Percentiles rank a stretch among this genome's conserved stretches.
These are phyloP conservation scores for Eurytoma adleriae DNA, from an alignment of 2,888 invertebrate species.

Conservation along the genomic window DNA sequence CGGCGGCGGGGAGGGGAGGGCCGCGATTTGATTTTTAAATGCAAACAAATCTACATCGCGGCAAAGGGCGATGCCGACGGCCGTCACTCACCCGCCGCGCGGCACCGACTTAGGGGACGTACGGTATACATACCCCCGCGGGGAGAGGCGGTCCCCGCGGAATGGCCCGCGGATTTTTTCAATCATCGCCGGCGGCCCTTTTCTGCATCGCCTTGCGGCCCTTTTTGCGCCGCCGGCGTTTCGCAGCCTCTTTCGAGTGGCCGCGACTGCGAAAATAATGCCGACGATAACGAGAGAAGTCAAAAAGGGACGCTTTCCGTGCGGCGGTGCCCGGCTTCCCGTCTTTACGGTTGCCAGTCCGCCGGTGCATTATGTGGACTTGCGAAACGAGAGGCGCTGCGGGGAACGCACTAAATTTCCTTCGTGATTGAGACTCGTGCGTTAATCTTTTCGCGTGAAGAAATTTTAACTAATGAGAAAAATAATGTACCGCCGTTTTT, in stretches of 20 bases:
- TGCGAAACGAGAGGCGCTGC: background rate
- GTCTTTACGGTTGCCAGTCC: constrained; percentile 21
- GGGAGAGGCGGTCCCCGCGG: constrained; percentile 28
- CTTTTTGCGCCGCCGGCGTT: background rate
- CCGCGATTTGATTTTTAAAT: constrained; percentile 75
- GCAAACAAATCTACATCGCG: constrained; percentile 76
- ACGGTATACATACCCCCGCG: background rate
- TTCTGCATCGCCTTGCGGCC: constrained; percentile 16
- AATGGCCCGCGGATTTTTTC: constrained; percentile 66
- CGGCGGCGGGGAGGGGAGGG: constrained; percentile 54
- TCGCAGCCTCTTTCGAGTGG: background rate
- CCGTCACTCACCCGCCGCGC: constrained; percentile 62
- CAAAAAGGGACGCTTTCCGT: constrained; percentile 43
- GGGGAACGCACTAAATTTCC: constrained; percentile 22
- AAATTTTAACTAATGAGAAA: background rate
- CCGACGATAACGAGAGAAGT: constrained; percentile 48
- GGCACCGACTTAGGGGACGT: background rate
- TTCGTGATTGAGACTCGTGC: constrained; percentile 5
- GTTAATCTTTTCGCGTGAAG: background rate
- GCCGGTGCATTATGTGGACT: background rate
- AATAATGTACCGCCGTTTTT: too few relatives aligned
- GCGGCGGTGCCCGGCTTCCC: background rate
- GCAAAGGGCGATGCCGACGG: constrained; percentile 72
- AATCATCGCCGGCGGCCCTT: constrained; percentile 61
- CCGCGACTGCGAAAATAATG: constrained; percentile 44